Percentiles rank a stretch among this genome's conserved stretches.
phyloP scores from a whole-genome alignment of 2,113 vertebrate species.

The Paramormyrops kingsleyae region DNA sequence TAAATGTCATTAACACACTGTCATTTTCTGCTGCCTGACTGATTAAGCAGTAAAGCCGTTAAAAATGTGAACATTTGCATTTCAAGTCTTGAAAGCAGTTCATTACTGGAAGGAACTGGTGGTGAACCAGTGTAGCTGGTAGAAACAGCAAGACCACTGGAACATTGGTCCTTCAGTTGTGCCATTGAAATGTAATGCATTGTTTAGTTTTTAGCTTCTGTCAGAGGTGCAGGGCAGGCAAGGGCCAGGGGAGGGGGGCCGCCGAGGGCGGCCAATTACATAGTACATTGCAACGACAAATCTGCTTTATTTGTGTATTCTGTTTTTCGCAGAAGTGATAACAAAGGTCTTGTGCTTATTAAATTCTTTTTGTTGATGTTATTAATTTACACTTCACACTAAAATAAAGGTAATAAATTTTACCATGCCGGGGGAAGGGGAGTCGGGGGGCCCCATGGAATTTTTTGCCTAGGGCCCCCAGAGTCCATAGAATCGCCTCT shows the following conservation, averaged over 20 bases:
- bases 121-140: not conserved
- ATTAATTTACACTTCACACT: not conserved
- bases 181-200: not conserved
- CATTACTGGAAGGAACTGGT: not conserved
- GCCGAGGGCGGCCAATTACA: too few species aligned
- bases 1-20: not conserved
- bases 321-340: not conserved
- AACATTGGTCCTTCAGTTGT: not conserved
- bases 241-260: not conserved
- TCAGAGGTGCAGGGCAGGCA: not conserved
- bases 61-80: slow-evolving; percentile 5
- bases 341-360: not conserved
- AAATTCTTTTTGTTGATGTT: not conserved
- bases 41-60: not conserved
- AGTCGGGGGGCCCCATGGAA: not conserved
- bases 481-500: not conserved
- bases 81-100: not conserved
- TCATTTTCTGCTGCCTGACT: not conserved
- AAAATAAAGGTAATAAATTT: not conserved
- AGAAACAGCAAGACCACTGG: not conserved
- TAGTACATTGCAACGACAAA: not conserved
- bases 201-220: not conserved
- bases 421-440: not conserved
- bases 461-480: not conserved
- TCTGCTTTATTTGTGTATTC: not conserved